phyloP scores from a whole-genome alignment of 2,113 vertebrate species.

The Thalassarche chlororhynchos region DNA sequence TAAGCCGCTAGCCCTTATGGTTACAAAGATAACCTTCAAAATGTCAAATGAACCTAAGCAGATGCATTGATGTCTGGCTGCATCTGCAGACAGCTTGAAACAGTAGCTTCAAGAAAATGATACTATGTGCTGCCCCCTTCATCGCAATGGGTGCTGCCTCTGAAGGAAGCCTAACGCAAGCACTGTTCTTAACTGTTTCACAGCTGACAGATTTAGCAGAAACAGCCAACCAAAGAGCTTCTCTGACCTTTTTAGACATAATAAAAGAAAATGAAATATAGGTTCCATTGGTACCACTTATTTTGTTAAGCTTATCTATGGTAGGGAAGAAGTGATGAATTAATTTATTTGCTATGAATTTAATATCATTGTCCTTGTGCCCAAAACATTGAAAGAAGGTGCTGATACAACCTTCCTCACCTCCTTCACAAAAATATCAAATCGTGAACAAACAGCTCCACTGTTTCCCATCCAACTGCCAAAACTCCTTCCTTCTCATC shows the following conservation, averaged over 20 bases:
- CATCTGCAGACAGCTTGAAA: conserved; percentile 47
- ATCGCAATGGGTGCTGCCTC: not conserved
- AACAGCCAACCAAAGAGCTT: not conserved
- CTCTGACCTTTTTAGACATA: not conserved
- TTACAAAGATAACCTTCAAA: conserved; percentile 62
- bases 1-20: conserved; percentile 19
- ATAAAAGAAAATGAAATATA: not conserved
- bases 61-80: conserved; percentile 15
- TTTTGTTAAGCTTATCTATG: not conserved
- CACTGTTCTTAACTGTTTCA: not conserved
- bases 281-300: not conserved
- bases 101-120: not conserved
- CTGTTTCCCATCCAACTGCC: not conserved
- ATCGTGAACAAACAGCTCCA: not conserved
- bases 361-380: not conserved
- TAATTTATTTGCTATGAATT: not conserved
- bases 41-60: conserved; percentile 16
- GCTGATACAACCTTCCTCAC: not conserved
- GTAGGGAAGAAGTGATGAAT: not conserved
- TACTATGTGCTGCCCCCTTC: not conserved
- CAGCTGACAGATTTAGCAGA: not conserved
- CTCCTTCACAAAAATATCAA: not conserved
- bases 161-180: not conserved
- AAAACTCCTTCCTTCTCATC: not conserved
- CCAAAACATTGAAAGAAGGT: not conserved